Percentiles rank a stretch among this genome's conserved stretches.
Conservation (phyloP, 2,797 vertebrate genomes). For the Spondyliosoma cantharus region DNA sequence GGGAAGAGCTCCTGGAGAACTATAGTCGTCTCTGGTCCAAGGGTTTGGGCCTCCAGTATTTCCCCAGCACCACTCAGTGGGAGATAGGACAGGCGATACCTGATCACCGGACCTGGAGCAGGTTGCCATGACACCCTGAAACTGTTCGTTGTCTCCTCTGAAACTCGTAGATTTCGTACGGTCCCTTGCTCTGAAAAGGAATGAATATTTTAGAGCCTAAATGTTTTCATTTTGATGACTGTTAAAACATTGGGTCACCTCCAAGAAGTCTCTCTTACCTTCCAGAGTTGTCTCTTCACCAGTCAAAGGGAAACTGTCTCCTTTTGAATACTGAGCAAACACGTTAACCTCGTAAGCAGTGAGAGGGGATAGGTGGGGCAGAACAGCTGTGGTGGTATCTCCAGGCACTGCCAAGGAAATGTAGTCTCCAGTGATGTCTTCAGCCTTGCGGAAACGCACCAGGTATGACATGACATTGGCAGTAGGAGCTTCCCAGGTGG, state of each 20-base stretch:
- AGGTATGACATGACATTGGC: slow-evolving; percentile 88
- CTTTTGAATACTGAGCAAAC: slow-evolving; percentile 93
- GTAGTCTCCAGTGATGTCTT: slow-evolving; percentile 86
- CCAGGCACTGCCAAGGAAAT: slow-evolving; percentile 88
- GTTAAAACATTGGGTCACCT: not conserved
- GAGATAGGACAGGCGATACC: slow-evolving; percentile 90
- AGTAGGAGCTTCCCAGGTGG: slow-evolving; percentile 88
- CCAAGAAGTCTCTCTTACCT: slow-evolving; percentile 79
- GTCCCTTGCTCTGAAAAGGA: slow-evolving; percentile 84
- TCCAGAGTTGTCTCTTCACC: slow-evolving; percentile 95
- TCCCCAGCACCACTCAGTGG: slow-evolving; percentile 82
- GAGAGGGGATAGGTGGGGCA: slow-evolving; percentile 89
- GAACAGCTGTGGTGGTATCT: slow-evolving; percentile 86
- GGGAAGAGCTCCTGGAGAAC: slow-evolving; percentile 85
- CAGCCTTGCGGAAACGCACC: slow-evolving; percentile 90
- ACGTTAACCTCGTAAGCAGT: slow-evolving; percentile 94
- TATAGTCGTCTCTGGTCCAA: slow-evolving; percentile 79
- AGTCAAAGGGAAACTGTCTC: slow-evolving; percentile 90
- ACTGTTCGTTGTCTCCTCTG: slow-evolving; percentile 91
- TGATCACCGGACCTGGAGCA: slow-evolving; percentile 92
- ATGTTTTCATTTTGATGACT: not conserved
- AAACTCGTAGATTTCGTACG: slow-evolving; percentile 90
- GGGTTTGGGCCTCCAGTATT: slow-evolving; percentile 76
- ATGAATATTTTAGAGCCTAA: not conserved
- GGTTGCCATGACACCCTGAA: slow-evolving; percentile 91